A percentile compares a stretch with the other conserved stretches of the same genome.
Conservation (phyloP, 2,888 invertebrate species). For the Unio delphinus region DNA sequence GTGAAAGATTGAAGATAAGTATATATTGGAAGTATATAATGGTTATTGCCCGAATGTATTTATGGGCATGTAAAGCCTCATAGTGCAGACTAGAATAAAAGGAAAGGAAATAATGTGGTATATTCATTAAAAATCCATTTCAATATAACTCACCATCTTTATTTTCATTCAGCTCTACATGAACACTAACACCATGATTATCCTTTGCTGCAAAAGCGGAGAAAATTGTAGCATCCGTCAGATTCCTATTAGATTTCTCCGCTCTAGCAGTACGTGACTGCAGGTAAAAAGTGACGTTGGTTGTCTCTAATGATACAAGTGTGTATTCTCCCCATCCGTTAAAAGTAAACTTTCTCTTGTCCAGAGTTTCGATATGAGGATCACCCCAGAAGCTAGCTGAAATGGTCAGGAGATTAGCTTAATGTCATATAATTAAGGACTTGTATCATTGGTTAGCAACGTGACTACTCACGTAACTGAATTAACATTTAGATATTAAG, state of each 20-base stretch:
- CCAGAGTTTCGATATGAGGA: slow-evolving; percentile 35
- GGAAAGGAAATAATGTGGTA: too few species aligned
- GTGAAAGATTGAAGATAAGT: not conserved
- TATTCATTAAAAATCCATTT: too few species aligned
- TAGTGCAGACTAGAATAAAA: too few species aligned
- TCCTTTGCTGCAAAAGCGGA: slow-evolving; percentile 35
- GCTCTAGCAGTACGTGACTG: not conserved
- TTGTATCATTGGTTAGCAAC: too few species aligned
- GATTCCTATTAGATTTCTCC: slow-evolving; percentile 13
- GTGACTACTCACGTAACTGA: too few species aligned
- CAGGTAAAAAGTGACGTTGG: not conserved
- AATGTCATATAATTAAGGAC: not conserved
- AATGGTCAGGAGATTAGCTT: not conserved
- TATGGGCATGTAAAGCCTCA: too few species aligned
- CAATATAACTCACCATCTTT: slow-evolving; percentile 11
- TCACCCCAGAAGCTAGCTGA: slow-evolving; percentile 25
- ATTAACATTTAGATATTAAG: too few species aligned
- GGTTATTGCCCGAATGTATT: too few species aligned
- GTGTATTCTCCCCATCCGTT: slow-evolving; percentile 39
- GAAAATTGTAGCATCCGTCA: slow-evolving; percentile 38
- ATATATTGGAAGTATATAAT: too few species aligned
- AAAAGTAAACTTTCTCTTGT: slow-evolving; percentile 32
- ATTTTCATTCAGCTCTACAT: slow-evolving; percentile 27
- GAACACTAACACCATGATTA: slow-evolving; percentile 14
- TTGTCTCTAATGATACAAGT: slow-evolving; percentile 7